Conservation (phyloP, 1,140 invertebrate genomes). For the Pseudomyrmex flavicornis region DNA sequence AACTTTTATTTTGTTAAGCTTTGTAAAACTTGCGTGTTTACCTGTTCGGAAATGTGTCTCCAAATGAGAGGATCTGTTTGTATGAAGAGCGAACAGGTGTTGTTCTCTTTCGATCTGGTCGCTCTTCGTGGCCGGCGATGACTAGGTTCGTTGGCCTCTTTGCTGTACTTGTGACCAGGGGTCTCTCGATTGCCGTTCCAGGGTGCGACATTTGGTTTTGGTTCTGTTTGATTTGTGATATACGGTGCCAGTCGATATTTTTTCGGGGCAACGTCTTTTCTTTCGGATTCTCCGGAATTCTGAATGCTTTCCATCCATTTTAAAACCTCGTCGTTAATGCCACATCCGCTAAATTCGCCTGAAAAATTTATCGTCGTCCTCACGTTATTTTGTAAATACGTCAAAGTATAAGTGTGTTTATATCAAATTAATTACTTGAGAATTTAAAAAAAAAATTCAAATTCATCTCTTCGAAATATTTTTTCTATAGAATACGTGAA, state of each 20-base stretch:
- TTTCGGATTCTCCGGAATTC: constrained; percentile 90
- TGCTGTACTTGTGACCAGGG: constrained; percentile 88
- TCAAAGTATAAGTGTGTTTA: neutral
- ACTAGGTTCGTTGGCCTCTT: constrained; percentile 87
- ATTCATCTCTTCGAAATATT: neutral
- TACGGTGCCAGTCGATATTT: constrained; percentile 78
- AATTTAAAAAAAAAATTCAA: neutral
- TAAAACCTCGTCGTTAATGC: constrained; percentile 93
- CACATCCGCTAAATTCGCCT: constrained; percentile 94
- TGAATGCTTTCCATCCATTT: constrained; percentile 97
- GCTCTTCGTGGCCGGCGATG: constrained; percentile 85
- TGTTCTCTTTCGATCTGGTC: constrained; percentile 88
- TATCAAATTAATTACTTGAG: neutral
- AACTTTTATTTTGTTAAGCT: too few relatives aligned
- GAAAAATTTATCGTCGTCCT: constrained; percentile 26
- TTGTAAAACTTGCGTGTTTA: constrained; percentile 71
- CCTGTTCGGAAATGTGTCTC: constrained; percentile 92
- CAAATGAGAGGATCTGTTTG: constrained; percentile 99
- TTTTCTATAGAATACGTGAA: too few relatives aligned
- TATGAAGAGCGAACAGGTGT: constrained; percentile 96
- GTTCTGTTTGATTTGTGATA: constrained; percentile 70
- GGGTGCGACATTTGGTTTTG: constrained; percentile 71
- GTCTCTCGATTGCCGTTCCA: constrained; percentile 81
- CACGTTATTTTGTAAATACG: neutral
- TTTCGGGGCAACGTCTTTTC: constrained; percentile 81